Evolutionary conservation across 2,113 vertebrate genomes (phyloP), one percentile per base, ranked within the genome.

Genomic region (Corynorhinus townsendii): DNA sequence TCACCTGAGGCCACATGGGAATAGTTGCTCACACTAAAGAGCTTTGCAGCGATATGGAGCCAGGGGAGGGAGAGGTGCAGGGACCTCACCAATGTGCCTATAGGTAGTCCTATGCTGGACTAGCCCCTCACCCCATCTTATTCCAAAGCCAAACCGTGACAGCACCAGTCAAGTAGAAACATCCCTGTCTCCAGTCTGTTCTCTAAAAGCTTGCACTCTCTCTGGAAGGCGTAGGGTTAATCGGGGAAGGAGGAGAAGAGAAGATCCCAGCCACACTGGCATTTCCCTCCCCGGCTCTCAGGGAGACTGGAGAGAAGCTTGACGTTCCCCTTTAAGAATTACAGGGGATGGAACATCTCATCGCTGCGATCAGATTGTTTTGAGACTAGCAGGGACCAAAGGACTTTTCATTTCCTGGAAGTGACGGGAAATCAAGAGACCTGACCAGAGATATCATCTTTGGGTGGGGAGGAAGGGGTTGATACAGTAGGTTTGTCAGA

Each of bases 321-420:
- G 38, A 80, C 38, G 79, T 35, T 86, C 77, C 45, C 22, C 83
- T 82, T 95, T 92, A 92, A 90, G 85, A 94, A 95, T 88, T 89
- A 82, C 14, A 68, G 54, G 8, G 38, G 35, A 83, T 30, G 28
- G 49, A 56, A 24, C 62, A 35, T 17, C 30, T 71, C 79, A 86
- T 89, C 35, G 5, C 77, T 62, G 49, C 56, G 72, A 93, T 93
- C 90, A 71, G 54, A 71, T 59, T 88, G 22, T 80, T 80, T 92
- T 26, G 35, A 96, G 52, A 89, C 77, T 16, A 8, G 38, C 56
- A 7, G 14, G 47, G 64, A 97, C 69, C 89, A 59, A 90, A 79
- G 81, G 62, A 95, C 76, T 95, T 95, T 96, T 96, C 86, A 96
- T 96, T 97, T 97, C 86, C 96, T 95, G 94, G 66, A 86, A 96